These are phyloP conservation scores for Lacerta viridis DNA, from an alignment of 2,797 vertebrate genomes.

Conservation along the genomic window DNA sequence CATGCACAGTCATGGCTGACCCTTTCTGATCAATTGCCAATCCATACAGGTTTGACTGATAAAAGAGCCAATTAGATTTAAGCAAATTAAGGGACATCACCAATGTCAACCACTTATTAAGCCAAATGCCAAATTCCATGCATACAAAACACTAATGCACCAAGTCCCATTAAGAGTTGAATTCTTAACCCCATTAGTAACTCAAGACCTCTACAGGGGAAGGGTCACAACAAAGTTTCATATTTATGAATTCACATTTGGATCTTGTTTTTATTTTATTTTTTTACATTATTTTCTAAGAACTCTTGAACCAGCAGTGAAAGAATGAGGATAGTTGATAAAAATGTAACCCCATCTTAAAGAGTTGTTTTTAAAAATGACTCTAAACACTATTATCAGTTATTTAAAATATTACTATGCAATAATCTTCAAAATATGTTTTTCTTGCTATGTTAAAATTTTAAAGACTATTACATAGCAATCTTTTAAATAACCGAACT, in stretches of 20 bases:
- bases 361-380: conserved; percentile 30
- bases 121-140: conserved; percentile 81
- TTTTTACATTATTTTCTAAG: conserved; percentile 73
- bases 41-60: conserved; percentile 90
- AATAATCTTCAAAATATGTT: too few relatives aligned
- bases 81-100: conserved; percentile 89
- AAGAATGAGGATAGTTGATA: conserved; percentile 27
- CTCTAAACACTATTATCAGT: conserved; percentile 45
- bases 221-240: conserved; percentile 81
- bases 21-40: conserved; percentile 89
- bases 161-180: conserved; percentile 82
- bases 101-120: conserved; percentile 88
- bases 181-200: conserved; percentile 86
- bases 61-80: conserved; percentile 90
- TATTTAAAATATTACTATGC: not conserved
- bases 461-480: not conserved
- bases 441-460: too few relatives aligned
- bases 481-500: not conserved
- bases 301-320: conserved; percentile 78
- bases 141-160: conserved; percentile 85
- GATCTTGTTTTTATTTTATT: conserved; percentile 76
- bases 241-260: conserved; percentile 84
- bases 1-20: conserved; percentile 89
- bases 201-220: conserved; percentile 76
- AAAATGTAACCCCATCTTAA: conserved; percentile 72